Evolutionary conservation across 2,797 vertebrate species (phyloP).

Genomic region (Crypturellus tataupa): DNA sequence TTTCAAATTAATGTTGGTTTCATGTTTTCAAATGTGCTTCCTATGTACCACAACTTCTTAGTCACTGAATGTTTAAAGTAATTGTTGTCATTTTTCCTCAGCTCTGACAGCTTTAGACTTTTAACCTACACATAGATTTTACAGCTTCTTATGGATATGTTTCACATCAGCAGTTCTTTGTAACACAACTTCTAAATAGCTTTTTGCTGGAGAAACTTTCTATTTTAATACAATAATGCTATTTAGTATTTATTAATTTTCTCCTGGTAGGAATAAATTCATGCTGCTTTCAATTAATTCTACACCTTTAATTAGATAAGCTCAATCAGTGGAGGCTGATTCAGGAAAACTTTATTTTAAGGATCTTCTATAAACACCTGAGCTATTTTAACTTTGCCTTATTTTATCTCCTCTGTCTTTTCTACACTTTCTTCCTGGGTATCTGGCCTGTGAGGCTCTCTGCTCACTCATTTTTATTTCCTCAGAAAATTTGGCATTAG

Average conservation of each 20-base stretch:
- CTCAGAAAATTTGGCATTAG: not conserved
- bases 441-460: not conserved
- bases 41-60: not conserved
- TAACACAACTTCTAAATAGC: not conserved
- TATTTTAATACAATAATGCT: not conserved
- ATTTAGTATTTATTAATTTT: not conserved
- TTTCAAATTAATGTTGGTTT: not conserved
- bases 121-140: not conserved
- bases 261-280: not conserved
- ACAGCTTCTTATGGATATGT: not conserved
- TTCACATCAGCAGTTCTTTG: not conserved
- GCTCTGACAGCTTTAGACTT: not conserved
- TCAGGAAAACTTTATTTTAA: constrained; percentile 8
- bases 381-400: not conserved
- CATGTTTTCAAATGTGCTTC: not conserved
- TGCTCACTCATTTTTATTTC: not conserved
- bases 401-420: not conserved
- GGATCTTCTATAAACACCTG: not conserved
- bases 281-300: not conserved
- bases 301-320: not conserved
- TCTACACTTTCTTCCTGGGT: no score
- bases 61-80: not conserved
- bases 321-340: not conserved
- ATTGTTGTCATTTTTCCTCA: not conserved
- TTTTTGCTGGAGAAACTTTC: not conserved